Evolutionary conservation across 2,113 vertebrate species (phyloP).

Genomic region (Shinisaurus crocodilurus): DNA sequence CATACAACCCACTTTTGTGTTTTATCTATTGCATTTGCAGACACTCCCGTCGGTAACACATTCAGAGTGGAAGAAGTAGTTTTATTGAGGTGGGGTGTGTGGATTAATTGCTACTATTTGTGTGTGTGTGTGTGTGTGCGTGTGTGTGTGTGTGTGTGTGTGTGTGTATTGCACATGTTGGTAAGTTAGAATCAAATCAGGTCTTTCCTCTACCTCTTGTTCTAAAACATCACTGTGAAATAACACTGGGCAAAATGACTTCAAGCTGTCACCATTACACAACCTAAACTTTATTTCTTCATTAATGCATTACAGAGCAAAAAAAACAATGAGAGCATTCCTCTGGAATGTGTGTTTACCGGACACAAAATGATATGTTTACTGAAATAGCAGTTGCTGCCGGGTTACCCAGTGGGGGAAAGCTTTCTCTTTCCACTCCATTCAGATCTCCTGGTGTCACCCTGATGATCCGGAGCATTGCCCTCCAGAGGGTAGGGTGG

Average conservation of each 20-base stretch:
- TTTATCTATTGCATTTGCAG: slow-evolving; percentile 60
- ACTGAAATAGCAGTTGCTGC: slow-evolving; percentile 79
- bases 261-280: slow-evolving; percentile 79
- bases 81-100: slow-evolving; percentile 54
- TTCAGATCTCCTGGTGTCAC: slow-evolving; percentile 8
- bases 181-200: slow-evolving; percentile 64
- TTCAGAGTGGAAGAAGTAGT: slow-evolving; percentile 53
- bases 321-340: slow-evolving; percentile 77
- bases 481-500: rapidly evolving
- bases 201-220: slow-evolving; percentile 56
- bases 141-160: slow-evolving; percentile 15
- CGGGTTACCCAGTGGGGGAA: slow-evolving; percentile 76
- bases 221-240: slow-evolving; percentile 73
- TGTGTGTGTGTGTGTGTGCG: not conserved
- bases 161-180: slow-evolving; percentile 48
- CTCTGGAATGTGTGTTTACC: slow-evolving; percentile 77
- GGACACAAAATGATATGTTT: slow-evolving; percentile 79
- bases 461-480: not conserved
- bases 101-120: slow-evolving; percentile 47
- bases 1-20: slow-evolving; percentile 62
- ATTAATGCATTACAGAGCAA: slow-evolving; percentile 78
- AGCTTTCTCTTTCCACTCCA: slow-evolving; percentile 71
- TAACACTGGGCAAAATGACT: slow-evolving; percentile 76
- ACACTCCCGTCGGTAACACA: slow-evolving; percentile 62
- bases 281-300: slow-evolving; percentile 78